These are phyloP conservation scores for Tragelaphus strepsiceros DNA, from an alignment of 2,113 vertebrate genomes.

Conservation along the genomic window DNA sequence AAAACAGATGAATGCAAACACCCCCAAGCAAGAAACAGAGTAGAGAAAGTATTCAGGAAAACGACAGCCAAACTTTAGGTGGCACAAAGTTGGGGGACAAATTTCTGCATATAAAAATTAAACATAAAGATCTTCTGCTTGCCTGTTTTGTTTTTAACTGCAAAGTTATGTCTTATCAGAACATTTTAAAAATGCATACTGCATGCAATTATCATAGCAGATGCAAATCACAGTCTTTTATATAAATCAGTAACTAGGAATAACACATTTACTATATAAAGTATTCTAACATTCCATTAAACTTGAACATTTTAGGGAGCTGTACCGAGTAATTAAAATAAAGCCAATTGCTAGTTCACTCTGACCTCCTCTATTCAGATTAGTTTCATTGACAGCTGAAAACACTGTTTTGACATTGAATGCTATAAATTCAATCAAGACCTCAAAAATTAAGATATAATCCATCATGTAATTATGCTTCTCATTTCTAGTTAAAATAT, in stretches of 20 bases:
- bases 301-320: background rate
- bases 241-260: background rate
- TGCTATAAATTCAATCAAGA: slow-evolving; percentile 30
- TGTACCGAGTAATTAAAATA: slow-evolving; percentile 10
- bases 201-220: background rate
- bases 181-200: background rate
- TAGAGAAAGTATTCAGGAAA: slow-evolving; percentile 10
- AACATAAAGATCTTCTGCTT: background rate
- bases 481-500: slow-evolving; percentile 58
- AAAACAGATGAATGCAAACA: background rate
- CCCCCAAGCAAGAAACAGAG: background rate
- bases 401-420: background rate
- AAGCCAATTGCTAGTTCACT: background rate
- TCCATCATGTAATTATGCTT: slow-evolving; percentile 46
- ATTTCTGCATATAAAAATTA: background rate
- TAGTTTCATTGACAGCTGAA: slow-evolving; percentile 28
- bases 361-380: background rate
- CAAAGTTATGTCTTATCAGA: background rate
- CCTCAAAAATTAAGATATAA: slow-evolving; percentile 45
- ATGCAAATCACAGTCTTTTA: background rate
- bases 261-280: background rate
- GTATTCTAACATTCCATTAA: slow-evolving; percentile 9
- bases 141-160: background rate
- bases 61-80: background rate
- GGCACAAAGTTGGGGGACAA: background rate